Evolutionary conservation across 2,888 invertebrate species (phyloP).

Genomic region (Nezara viridula): DNA sequence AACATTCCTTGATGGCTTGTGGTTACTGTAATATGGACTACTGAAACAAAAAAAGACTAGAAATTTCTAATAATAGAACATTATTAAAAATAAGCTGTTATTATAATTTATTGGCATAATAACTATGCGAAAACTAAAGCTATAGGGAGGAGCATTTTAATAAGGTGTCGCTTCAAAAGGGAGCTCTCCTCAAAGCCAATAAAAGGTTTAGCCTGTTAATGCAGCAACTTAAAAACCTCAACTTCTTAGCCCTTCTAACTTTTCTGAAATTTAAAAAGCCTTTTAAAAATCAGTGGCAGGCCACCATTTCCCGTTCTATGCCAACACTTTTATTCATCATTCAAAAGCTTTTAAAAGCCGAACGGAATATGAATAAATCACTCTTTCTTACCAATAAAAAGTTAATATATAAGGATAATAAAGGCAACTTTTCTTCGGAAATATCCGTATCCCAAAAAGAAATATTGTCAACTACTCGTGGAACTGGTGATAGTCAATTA

Average conservation of each 20-base stretch:
- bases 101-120: background rate
- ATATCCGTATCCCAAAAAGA: no score
- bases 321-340: background rate
- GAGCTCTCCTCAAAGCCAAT: background rate
- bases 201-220: conserved; percentile 39
- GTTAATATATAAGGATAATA: no score
- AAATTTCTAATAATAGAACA: no score
- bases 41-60: no score
- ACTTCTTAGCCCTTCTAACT: background rate
- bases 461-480: no score
- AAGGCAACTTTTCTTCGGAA: no score
- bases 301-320: background rate
- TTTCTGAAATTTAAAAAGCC: conserved; percentile 46
- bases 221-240: background rate
- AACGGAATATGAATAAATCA: background rate
- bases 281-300: conserved; percentile 3
- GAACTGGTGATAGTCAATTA: no score
- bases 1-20: no score
- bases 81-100: no score
- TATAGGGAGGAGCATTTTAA: background rate
- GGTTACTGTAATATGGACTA: no score
- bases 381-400: background rate
- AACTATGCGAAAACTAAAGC: background rate
- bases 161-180: background rate
- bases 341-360: background rate